phyloP scores from a whole-genome alignment of 2,888 invertebrate genomes.

The Gymnosoma rotundatum region DNA sequence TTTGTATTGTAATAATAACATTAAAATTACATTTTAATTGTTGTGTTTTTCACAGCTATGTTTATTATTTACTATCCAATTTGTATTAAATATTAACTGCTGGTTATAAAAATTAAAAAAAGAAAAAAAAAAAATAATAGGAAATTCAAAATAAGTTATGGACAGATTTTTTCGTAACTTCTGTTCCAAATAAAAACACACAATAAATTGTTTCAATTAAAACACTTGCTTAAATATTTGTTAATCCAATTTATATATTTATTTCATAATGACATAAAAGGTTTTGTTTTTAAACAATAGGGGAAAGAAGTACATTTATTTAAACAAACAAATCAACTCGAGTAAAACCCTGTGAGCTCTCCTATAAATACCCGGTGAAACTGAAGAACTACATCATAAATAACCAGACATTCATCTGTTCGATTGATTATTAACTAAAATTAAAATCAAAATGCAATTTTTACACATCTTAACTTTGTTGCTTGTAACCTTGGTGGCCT shows the following conservation, averaged over 20 bases:
- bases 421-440: neutral
- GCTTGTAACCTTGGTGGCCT: conserved; percentile 16
- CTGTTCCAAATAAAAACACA: neutral
- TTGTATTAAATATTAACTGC: too few relatives aligned
- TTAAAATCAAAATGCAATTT: conserved; percentile 16
- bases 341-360: neutral
- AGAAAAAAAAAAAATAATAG: too few relatives aligned
- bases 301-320: too few relatives aligned
- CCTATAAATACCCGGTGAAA: neutral
- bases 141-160: too few relatives aligned
- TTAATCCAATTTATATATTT: too few relatives aligned
- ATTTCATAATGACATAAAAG: too few relatives aligned
- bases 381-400: neutral
- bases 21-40: too few relatives aligned
- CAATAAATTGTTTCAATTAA: neutral
- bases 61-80: too few relatives aligned
- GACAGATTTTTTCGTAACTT: neutral
- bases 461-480: conserved; percentile 10
- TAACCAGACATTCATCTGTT: neutral
- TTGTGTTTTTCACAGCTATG: too few relatives aligned
- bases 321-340: neutral
- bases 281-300: too few relatives aligned
- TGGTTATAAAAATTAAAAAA: too few relatives aligned
- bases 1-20: too few relatives aligned
- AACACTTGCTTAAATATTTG: neutral